Conservation (phyloP, 2,113 vertebrate species). For the Petrocephalus zakoni region DNA sequence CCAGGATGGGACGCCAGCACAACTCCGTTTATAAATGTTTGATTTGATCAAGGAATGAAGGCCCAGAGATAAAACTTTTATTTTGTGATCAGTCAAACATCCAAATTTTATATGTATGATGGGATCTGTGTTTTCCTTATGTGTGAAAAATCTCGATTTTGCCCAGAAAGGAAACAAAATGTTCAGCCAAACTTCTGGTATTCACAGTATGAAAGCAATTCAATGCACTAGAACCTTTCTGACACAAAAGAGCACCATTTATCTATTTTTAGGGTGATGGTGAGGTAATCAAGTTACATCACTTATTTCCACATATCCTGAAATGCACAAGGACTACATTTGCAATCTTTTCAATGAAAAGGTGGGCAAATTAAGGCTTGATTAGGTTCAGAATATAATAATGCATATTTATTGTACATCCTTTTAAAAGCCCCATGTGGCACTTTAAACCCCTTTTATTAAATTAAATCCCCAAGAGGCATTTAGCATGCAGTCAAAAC, state of each 20-base stretch:
- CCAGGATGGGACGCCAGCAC: neutral
- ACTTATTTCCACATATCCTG: neutral
- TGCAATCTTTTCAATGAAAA: constrained; percentile 18
- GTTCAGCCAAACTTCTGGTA: neutral
- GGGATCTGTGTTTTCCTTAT: neutral
- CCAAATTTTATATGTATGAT: neutral
- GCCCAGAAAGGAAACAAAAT: neutral
- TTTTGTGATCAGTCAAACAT: neutral
- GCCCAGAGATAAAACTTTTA: neutral
- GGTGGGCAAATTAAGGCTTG: constrained; percentile 14
- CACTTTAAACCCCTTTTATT: constrained; percentile 21
- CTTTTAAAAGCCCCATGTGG: constrained; percentile 18
- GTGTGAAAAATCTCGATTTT: neutral
- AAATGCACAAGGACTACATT: neutral
- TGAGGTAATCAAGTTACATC: neutral
- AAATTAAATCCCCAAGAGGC: constrained; percentile 25
- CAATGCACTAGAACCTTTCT: neutral
- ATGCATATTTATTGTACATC: constrained; percentile 16
- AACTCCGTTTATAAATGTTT: neutral
- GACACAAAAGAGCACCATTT: neutral
- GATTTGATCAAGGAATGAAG: neutral
- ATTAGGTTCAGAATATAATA: constrained; percentile 20
- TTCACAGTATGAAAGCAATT: neutral
- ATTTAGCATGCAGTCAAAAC: constrained; percentile 26
- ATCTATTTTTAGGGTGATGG: neutral